Base-by-base conservation (phyloP, 92 coral and sea anemone species). In the Metridium senile region DNA sequence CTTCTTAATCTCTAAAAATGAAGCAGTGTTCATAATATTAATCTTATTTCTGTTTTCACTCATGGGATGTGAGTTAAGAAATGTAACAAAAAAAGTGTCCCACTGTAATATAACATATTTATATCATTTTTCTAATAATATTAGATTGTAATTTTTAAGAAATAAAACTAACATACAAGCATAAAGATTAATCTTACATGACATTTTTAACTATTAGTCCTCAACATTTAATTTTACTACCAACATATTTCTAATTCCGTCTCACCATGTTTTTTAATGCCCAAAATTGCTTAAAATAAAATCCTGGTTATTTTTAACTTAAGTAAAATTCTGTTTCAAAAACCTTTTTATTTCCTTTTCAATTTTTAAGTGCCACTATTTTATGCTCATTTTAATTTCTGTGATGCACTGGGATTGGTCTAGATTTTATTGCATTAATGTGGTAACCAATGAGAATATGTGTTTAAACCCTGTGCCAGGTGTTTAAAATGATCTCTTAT, bases 361-460 rank as follows among this genome's bases (percentile, higher is more conserved):
- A 8, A 22, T 22, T 63, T 63, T 11, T 28, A 29, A 63, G 27
- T n/a, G 28, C 6, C 43, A 63, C 32, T 59, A 59, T 2, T 22
- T 59, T 63, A 16, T 63, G 69, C 31, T 63, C 69, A 63, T 31
- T 63, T 63, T 63, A 28, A 63, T 63, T 63, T 28, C 29, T 28
- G 22, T 4, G 11, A 20, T 31, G 45, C 17, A 13, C 10, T 23
- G 8, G 27, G 69, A 28, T 63, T 63, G 69, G 39, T 1, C 32
- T 23, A 26, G 66, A 22, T 59, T 59, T 59, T 63, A 63, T 63
- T 63, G 31, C 69, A 28, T 63, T 28, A 6, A 1, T 7, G 31
- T 28, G 6, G 8, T 28, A n/a, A n/a, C 69, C 69, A 63, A 63
- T 63, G 69, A 63, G 69, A 63, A 21, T 20, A 11, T 28, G 16